Evolutionary conservation across 2,888 invertebrate species (phyloP).

Genomic region (Zonitis immaculata): DNA sequence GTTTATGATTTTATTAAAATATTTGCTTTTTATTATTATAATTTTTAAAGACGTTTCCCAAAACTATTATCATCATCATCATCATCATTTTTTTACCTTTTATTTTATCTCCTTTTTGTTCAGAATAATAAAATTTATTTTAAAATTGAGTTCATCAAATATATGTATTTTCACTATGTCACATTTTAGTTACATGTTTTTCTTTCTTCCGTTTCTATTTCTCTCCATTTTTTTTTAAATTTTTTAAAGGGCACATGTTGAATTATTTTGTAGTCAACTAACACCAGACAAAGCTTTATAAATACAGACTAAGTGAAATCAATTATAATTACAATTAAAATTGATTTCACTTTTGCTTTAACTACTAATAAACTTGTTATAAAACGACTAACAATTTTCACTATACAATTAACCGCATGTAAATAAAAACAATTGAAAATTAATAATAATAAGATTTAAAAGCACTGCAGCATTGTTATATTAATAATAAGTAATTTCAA

Average conservation of each 20-base stretch:
- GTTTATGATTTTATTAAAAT: conserved; percentile 68
- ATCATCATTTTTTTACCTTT: conserved; percentile 6
- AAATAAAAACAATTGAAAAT: conserved; percentile 5
- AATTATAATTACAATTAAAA: not conserved
- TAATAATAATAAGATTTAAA: not conserved
- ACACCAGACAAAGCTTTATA: conserved; percentile 15
- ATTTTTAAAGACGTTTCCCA: not conserved
- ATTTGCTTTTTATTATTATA: conserved; percentile 11
- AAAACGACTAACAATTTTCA: conserved; percentile 6
- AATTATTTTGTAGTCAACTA: conserved; percentile 13
- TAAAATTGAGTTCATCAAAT: conserved; percentile 1
- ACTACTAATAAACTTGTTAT: conserved; percentile 1
- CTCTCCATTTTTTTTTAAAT: not conserved
- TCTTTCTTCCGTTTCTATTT: no score
- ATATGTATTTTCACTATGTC: conserved; percentile 3
- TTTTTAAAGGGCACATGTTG: conserved; percentile 22
- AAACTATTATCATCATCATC: no score
- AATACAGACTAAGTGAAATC: conserved; percentile 2
- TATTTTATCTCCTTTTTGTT: conserved; percentile 9
- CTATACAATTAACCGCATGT: conserved; percentile 30
- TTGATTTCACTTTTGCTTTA: conserved; percentile 7
- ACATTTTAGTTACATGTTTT: not conserved
- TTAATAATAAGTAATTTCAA: not conserved
- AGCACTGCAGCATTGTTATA: not conserved
- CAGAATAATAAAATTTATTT: not conserved